These are phyloP conservation scores for Agriopis aurantiaria DNA, from an alignment of 2,888 invertebrate species.

Conservation along the genomic window DNA sequence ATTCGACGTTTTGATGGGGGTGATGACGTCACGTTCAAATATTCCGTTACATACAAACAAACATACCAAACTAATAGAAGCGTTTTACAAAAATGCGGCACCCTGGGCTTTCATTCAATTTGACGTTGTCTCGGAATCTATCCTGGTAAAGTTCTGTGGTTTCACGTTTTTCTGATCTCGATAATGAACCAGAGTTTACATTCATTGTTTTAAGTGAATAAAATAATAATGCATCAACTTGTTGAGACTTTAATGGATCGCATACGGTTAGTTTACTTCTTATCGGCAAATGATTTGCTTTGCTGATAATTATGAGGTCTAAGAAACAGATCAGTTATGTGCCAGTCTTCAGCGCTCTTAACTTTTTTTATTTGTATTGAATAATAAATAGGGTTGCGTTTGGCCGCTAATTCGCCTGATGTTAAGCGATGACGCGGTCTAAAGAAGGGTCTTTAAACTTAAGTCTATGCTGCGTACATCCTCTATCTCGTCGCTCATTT, in stretches of 20 bases:
- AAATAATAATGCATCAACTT: constrained; percentile 30
- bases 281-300: neutral
- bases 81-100: too few species aligned
- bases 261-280: constrained; percentile 22
- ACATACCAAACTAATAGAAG: too few species aligned
- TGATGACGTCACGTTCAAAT: too few species aligned
- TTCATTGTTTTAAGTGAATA: constrained; percentile 38
- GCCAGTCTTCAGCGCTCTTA: neutral
- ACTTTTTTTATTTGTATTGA: neutral
- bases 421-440: too few species aligned
- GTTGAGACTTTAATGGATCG: constrained; percentile 38
- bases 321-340: neutral
- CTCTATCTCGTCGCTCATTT: too few species aligned
- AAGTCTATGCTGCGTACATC: too few species aligned
- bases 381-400: neutral
- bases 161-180: constrained; percentile 49
- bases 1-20: too few species aligned
- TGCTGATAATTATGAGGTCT: neutral
- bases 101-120: too few species aligned
- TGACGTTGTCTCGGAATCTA: too few species aligned
- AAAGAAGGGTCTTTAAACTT: too few species aligned
- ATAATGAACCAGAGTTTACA: constrained; percentile 40
- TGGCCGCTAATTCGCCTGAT: too few species aligned
- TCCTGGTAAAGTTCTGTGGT: neutral
- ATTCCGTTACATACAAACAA: too few species aligned